Evolutionary conservation across 2,888 invertebrate genomes (phyloP).

Genomic region (Marasmarcha lunaedactyla): DNA sequence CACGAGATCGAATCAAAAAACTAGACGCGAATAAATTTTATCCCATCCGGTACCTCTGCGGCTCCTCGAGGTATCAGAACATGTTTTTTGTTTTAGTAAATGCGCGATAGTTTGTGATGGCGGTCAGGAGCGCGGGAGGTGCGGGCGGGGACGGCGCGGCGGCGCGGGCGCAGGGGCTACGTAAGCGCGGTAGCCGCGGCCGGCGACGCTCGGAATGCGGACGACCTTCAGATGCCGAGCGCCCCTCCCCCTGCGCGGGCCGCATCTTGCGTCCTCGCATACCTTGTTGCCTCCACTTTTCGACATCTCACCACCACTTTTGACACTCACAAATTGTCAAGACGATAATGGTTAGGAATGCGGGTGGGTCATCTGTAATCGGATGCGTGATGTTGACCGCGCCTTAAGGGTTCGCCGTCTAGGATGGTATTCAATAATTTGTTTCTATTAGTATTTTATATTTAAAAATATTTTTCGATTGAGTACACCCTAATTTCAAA

Average conservation of each 20-base stretch:
- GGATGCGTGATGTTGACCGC: not conserved
- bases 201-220: slow-evolving; percentile 70
- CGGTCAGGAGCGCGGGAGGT: slow-evolving; percentile 27
- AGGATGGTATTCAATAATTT: slow-evolving; percentile 5
- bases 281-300: slow-evolving; percentile 64
- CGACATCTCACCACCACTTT: slow-evolving; percentile 59
- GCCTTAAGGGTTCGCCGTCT: slow-evolving; percentile 1
- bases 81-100: slow-evolving; percentile 66
- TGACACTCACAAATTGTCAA: slow-evolving; percentile 51
- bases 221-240: slow-evolving; percentile 69
- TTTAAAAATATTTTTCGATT: no score
- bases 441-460: no score
- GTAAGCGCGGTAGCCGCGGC: slow-evolving; percentile 70
- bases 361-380: slow-evolving; percentile 17
- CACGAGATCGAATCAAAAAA: slow-evolving; percentile 46
- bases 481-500: no score
- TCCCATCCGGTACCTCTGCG: slow-evolving; percentile 65
- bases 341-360: slow-evolving; percentile 27
- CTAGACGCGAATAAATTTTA: slow-evolving; percentile 65
- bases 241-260: slow-evolving; percentile 62
- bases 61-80: slow-evolving; percentile 58
- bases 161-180: slow-evolving; percentile 51
- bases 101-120: slow-evolving; percentile 64
- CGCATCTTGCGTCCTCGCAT: slow-evolving; percentile 70
- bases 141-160: slow-evolving; percentile 18